Evolutionary conservation across 2,888 invertebrate species (phyloP).

Genomic region (Acronicta leporina): DNA sequence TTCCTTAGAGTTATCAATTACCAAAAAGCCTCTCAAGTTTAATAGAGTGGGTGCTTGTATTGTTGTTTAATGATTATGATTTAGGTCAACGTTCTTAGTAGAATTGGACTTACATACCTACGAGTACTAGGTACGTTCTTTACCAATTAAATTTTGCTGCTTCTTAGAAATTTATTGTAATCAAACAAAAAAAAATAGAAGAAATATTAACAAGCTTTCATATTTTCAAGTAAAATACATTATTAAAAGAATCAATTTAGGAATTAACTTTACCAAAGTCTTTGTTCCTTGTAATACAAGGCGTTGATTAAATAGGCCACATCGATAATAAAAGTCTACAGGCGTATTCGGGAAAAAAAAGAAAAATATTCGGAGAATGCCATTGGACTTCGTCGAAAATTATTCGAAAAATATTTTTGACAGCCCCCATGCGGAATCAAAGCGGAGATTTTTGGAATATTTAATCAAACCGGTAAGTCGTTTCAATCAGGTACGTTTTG

Average conservation of each 20-base stretch:
- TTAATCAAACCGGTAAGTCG: slow-evolving; percentile 63
- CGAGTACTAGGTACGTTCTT: too few species aligned
- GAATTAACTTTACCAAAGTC: background rate
- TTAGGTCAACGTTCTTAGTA: too few species aligned
- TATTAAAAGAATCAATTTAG: background rate
- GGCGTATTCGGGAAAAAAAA: slow-evolving; percentile 16
- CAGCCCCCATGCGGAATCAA: slow-evolving; percentile 58
- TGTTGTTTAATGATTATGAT: background rate
- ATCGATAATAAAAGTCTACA: slow-evolving; percentile 12
- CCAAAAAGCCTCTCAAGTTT: slow-evolving; percentile 38
- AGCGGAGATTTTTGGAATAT: slow-evolving; percentile 64
- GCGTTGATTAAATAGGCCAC: background rate
- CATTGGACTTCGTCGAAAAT: slow-evolving; percentile 34
- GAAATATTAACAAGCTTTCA: too few species aligned
- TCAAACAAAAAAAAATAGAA: too few species aligned
- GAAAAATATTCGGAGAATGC: slow-evolving; percentile 46
- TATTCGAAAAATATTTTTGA: slow-evolving; percentile 58
- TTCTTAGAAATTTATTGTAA: too few species aligned
- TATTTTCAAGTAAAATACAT: too few species aligned
- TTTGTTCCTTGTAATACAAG: slow-evolving; percentile 7
- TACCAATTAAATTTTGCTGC: too few species aligned
- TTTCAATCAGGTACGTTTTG: slow-evolving; percentile 66
- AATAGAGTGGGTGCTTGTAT: background rate
- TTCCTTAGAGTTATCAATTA: slow-evolving; percentile 42
- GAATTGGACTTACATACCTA: too few species aligned